Evolutionary conservation across 2,888 invertebrate species (phyloP).

Genomic region (Chaitophorus viminalis): DNA sequence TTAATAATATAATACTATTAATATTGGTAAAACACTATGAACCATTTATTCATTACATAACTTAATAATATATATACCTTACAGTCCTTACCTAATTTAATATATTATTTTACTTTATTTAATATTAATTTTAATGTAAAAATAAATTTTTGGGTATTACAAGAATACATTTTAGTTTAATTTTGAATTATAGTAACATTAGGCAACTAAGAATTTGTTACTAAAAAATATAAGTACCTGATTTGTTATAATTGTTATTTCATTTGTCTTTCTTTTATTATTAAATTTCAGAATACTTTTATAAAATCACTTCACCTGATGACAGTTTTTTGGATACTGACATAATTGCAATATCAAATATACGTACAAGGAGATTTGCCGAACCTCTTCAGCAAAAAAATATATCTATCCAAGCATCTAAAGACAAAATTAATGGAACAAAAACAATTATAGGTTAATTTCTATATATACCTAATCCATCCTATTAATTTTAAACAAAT

Average conservation of each 20-base stretch:
- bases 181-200: too few relatives aligned
- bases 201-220: too few relatives aligned
- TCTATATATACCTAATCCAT: neutral
- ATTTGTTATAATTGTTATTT: neutral
- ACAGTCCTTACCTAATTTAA: too few relatives aligned
- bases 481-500: neutral
- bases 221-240: too few relatives aligned
- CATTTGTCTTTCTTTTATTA: neutral
- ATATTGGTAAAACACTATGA: too few relatives aligned
- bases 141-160: too few relatives aligned
- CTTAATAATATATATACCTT: too few relatives aligned
- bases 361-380: constrained; percentile 23
- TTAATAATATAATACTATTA: too few relatives aligned
- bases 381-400: constrained; percentile 9
- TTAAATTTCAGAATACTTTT: constrained; percentile 47
- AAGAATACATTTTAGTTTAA: too few relatives aligned
- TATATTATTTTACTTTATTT: too few relatives aligned
- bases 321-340: neutral
- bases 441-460: neutral
- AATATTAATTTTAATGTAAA: too few relatives aligned
- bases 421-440: neutral
- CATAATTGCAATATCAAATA: constrained; percentile 16
- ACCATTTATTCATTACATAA: too few relatives aligned
- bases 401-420: neutral
- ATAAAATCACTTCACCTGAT: neutral